phyloP scores from a whole-genome alignment of 2,888 invertebrate species.

The Coelopa pilipes region DNA sequence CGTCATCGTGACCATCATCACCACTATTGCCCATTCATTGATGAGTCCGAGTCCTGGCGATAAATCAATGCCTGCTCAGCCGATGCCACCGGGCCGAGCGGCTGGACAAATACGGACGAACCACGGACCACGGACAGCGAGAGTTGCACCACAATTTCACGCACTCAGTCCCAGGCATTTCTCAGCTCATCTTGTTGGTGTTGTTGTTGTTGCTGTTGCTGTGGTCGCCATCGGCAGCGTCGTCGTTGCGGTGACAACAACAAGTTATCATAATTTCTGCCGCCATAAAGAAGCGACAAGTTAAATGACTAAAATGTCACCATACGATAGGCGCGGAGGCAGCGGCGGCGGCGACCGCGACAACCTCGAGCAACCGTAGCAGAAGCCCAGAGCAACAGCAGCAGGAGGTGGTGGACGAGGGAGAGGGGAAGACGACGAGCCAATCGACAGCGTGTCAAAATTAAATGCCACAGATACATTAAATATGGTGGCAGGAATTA shows the following conservation, averaged over 20 bases:
- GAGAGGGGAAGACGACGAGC: conserved; percentile 3
- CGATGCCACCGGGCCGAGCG: conserved; percentile 40
- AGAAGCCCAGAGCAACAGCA: not conserved
- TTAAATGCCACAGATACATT: conserved; percentile 52
- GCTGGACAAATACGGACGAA: conserved; percentile 20
- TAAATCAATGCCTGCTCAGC: conserved; percentile 56
- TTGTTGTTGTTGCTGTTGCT: no score
- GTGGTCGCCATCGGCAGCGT: conserved; percentile 25
- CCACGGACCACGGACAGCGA: not conserved
- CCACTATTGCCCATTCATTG: conserved; percentile 38
- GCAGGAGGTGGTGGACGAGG: no score
- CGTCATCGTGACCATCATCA: no score
- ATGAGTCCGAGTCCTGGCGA: conserved; percentile 50
- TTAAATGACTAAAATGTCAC: conserved; percentile 36
- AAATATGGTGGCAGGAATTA: conserved; percentile 52
- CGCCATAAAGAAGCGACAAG: conserved; percentile 33
- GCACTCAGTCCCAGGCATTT: conserved; percentile 28
- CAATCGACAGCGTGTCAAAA: conserved; percentile 52
- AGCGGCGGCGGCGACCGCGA: conserved; percentile 32
- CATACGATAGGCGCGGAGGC: conserved; percentile 8
- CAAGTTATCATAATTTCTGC: conserved; percentile 32
- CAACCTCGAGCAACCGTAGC: conserved; percentile 38
- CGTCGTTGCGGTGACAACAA: not conserved
- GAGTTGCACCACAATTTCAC: conserved; percentile 54
- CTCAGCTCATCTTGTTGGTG: no score